A percentile compares a stretch with the other conserved stretches of the same genome.
Evolutionary conservation across 2,113 vertebrate species (phyloP).

Genomic region (Bostrychus sinensis): DNA sequence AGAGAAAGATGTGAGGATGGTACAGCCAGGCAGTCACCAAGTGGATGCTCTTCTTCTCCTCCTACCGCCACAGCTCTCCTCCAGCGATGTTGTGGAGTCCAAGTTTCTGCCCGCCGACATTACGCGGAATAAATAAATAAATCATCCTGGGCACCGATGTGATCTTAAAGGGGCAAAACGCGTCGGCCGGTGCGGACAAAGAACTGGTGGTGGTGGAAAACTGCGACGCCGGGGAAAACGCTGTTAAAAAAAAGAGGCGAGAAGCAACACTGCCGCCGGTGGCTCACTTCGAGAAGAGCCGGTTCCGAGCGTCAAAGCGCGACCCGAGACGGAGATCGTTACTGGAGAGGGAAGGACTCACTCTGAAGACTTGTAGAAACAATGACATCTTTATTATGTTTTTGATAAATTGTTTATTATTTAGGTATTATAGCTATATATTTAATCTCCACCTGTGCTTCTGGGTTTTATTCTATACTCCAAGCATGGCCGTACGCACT

Average conservation of each 20-base stretch:
- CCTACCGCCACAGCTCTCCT: neutral
- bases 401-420: too few relatives aligned
- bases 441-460: too few relatives aligned
- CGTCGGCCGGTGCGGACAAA: conserved; percentile 55
- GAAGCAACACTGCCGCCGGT: conserved; percentile 37
- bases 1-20: conserved; percentile 32
- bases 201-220: conserved; percentile 40
- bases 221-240: conserved; percentile 37
- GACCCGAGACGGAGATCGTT: conserved; percentile 31
- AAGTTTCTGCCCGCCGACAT: conserved; percentile 44
- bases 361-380: neutral
- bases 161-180: conserved; percentile 51
- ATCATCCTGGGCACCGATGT: conserved; percentile 15
- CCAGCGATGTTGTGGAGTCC: conserved; percentile 24
- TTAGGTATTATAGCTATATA: too few relatives aligned
- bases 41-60: conserved; percentile 33
- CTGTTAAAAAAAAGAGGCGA: conserved; percentile 25
- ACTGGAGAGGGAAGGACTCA: fast-evolving
- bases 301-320: conserved; percentile 41
- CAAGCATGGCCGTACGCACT: too few relatives aligned
- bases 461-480: too few relatives aligned
- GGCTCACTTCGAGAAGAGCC: conserved; percentile 55
- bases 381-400: neutral
- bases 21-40: conserved; percentile 1
- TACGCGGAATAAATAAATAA: conserved; percentile 37